Conservation (phyloP, 2,888 invertebrate species). For the Epinotia brunnichana region DNA sequence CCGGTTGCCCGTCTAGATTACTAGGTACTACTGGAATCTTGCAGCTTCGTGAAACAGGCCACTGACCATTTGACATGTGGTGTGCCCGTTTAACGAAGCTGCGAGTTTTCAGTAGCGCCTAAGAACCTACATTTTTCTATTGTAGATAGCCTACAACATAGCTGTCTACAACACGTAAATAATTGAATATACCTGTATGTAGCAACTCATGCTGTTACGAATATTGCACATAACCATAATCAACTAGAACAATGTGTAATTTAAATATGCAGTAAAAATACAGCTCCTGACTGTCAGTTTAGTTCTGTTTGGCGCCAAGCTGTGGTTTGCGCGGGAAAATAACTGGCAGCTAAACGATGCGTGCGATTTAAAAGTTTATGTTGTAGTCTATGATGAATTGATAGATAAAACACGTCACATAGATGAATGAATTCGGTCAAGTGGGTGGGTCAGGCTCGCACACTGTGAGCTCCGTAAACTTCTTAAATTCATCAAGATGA, state of each 20-base stretch:
- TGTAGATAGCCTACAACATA: not conserved
- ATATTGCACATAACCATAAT: not conserved
- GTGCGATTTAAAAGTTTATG: slow-evolving; percentile 9
- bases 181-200: not conserved
- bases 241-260: slow-evolving; percentile 10
- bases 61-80: too few species aligned
- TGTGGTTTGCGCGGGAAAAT: slow-evolving; percentile 40
- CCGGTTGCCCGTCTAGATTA: too few species aligned
- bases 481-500: too few species aligned
- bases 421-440: too few species aligned
- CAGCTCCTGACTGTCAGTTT: slow-evolving; percentile 20
- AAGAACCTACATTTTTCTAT: too few species aligned
- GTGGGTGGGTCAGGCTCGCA: too few species aligned
- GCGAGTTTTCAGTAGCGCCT: too few species aligned
- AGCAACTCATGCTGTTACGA: not conserved
- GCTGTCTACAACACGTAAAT: too few species aligned
- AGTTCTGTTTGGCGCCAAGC: slow-evolving; percentile 39
- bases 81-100: too few species aligned
- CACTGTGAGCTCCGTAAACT: too few species aligned
- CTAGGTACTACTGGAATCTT: too few species aligned
- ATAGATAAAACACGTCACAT: not conserved
- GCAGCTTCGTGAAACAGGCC: too few species aligned
- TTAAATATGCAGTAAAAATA: slow-evolving; percentile 31
- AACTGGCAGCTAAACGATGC: slow-evolving; percentile 35
- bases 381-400: not conserved